Conservation (phyloP, 92 coral and sea anemone genomes). For the Meandrina meandrites region DNA sequence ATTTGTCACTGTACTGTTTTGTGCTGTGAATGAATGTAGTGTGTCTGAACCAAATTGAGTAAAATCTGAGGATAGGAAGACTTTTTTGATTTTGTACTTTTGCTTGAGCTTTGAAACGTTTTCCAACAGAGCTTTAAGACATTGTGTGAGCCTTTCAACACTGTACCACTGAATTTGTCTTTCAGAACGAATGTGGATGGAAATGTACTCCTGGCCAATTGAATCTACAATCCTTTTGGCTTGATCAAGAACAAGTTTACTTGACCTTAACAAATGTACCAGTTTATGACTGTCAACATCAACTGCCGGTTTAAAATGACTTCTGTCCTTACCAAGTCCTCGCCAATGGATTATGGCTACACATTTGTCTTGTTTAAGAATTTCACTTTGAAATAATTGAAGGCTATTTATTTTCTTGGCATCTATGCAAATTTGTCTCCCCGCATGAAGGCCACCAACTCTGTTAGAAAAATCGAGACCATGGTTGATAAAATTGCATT, state of each 20-base stretch:
- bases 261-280: conserved; percentile 70
- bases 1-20: conserved; percentile 42
- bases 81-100: conserved; percentile 51
- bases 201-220: conserved; percentile 64
- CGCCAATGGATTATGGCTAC: conserved; percentile 87
- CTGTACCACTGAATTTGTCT: conserved; percentile 94
- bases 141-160: conserved; percentile 55
- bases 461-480: conserved; percentile 80
- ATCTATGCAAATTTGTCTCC: conserved; percentile 89
- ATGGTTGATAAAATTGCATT: conserved; percentile 80
- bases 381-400: conserved; percentile 59
- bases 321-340: conserved; percentile 83
- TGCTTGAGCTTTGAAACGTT: conserved; percentile 57
- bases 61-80: conserved; percentile 87
- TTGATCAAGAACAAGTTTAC: conserved; percentile 55
- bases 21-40: conserved; percentile 55
- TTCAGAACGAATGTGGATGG: conserved; percentile 88
- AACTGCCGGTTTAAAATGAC: conserved; percentile 79
- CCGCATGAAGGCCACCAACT: conserved; percentile 65
- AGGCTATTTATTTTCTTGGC: conserved; percentile 74
- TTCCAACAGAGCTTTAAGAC: conserved; percentile 65
- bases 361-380: conserved; percentile 68
- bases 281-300: conserved; percentile 62
- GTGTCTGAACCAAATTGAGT: conserved; percentile 92
- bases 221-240: conserved; percentile 55